Base-by-base conservation (phyloP, 2,797 vertebrate genomes). In the Oreochromis mossambicus region DNA sequence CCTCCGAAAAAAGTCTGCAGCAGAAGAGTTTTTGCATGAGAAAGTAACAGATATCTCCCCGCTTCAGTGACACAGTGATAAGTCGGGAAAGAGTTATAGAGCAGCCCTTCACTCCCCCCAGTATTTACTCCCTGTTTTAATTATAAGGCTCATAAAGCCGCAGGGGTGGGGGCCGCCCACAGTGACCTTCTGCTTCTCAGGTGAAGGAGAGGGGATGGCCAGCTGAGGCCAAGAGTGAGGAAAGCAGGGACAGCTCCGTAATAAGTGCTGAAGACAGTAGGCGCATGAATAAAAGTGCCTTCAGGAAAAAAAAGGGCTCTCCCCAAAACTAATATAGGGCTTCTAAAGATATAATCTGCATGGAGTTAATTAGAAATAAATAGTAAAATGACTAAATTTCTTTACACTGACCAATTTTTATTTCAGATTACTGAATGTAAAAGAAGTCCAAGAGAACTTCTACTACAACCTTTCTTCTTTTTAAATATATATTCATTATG, bases 91-190 rank as follows among this genome's bases (percentile, higher is more conserved):
- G 95, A 96, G 93, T 96, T 96, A 96, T 96, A 91, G 95, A 92
- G 91, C 91, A 83, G 90, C 91, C 93, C 92, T 94, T 95, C 94
- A 94, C 92, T 94, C 92, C 93, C 92, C 91, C 89, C 91, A 95
- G 90, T 96, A 96, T 96, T 97, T 96, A 96, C 96, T 95, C 95
- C 94, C 94, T 92, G 92, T 96, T 95, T 96, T 97, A 96, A 97
- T 97, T 97, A 97, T 95, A 96, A 95, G 96, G 94, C 93, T 96
- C 96, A 97, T 97, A 97, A 97, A 97, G 92, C 90, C 81, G 89
- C 78, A 79, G 90, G 87, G 92, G 85, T 90, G 88, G 79, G 78
- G 89, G 91, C 83, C 75, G 83, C 89, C 84, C 88, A 88, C 83
- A 85, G 83, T 96, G 95, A 97, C 96, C 96, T 97, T 96, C 94